Percentiles rank a stretch among this genome's conserved stretches.
Evolutionary conservation across 1,140 invertebrate species (phyloP).

Genomic region (Caenorhabditis remanei): DNA sequence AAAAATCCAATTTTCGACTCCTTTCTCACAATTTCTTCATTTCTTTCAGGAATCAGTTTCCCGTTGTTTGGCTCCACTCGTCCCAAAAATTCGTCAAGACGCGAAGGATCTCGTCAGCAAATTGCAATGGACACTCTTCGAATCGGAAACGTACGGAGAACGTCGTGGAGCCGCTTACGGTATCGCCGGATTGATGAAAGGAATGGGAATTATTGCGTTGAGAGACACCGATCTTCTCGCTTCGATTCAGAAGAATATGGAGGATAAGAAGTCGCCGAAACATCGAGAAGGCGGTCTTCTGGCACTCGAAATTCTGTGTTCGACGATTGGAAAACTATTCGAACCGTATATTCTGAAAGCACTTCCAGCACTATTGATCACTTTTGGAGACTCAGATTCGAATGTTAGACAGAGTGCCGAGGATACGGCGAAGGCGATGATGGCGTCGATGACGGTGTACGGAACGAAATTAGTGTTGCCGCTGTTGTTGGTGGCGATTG

Average conservation of each 20-base stretch:
- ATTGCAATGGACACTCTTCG: slow-evolving; percentile 88
- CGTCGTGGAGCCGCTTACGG: slow-evolving; percentile 91
- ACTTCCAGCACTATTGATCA: slow-evolving; percentile 91
- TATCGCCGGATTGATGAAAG: slow-evolving; percentile 89
- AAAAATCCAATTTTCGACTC: too few relatives aligned
- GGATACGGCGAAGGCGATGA: slow-evolving; percentile 87
- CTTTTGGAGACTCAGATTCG: slow-evolving; percentile 94
- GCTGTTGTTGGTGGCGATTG: slow-evolving; percentile 82
- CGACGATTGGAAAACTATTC: slow-evolving; percentile 83
- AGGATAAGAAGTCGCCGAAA: slow-evolving; percentile 57
- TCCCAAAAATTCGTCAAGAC: slow-evolving; percentile 81
- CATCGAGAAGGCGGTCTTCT: slow-evolving; percentile 90
- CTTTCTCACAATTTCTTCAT: slow-evolving; percentile 16
- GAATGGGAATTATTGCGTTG: slow-evolving; percentile 86
- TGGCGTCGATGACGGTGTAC: slow-evolving; percentile 94
- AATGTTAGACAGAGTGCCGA: slow-evolving; percentile 86
- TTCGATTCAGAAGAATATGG: slow-evolving; percentile 56
- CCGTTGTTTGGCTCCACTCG: slow-evolving; percentile 92
- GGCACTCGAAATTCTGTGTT: slow-evolving; percentile 95
- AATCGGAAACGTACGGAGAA: slow-evolving; percentile 96
- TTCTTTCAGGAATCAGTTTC: slow-evolving; percentile 89
- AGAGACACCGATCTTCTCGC: slow-evolving; percentile 46
- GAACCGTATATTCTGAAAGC: slow-evolving; percentile 99
- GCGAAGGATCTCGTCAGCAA: slow-evolving; percentile 89
- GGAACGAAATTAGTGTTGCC: slow-evolving; percentile 93